These are phyloP conservation scores for Phallusia fumigata DNA, from an alignment of 23 tunicate genomes.

Conservation along the genomic window DNA sequence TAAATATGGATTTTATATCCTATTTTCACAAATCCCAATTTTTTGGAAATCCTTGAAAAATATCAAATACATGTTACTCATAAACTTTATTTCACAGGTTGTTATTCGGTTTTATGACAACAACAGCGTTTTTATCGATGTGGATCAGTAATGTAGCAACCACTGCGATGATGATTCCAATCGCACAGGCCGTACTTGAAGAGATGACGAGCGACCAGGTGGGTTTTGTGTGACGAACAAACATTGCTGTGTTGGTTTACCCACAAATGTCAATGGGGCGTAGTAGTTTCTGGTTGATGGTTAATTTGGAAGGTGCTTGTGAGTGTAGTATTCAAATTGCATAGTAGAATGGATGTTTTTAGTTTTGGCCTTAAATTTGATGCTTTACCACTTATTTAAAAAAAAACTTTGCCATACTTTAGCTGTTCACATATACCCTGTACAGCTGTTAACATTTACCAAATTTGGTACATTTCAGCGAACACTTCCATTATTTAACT, in stretches of 20 bases:
- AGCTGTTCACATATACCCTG: no score
- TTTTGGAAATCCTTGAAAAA: not conserved
- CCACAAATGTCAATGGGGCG: not conserved
- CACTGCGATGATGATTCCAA: slow-evolving; percentile 99
- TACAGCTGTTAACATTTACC: no score
- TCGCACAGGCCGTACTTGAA: slow-evolving; percentile 86
- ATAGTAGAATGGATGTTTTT: no score
- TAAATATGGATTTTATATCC: no score
- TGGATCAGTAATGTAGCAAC: slow-evolving; percentile 99
- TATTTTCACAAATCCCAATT: not conserved
- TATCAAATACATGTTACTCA: not conserved
- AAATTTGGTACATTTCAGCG: no score
- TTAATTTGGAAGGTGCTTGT: no score
- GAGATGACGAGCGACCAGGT: slow-evolving; percentile 44
- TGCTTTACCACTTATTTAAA: no score
- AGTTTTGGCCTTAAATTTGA: no score
- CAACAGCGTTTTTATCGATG: slow-evolving; percentile 97
- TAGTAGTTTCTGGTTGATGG: no score
- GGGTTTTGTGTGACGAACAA: not conserved
- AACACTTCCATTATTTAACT: no score
- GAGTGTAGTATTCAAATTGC: no score
- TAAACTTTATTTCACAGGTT: slow-evolving; percentile 40
- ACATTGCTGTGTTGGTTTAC: not conserved
- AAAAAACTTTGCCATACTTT: no score
- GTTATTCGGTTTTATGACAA: slow-evolving; percentile 90